Base-by-base conservation (phyloP, 2,888 invertebrate species). In the Notodonta ziczac region DNA sequence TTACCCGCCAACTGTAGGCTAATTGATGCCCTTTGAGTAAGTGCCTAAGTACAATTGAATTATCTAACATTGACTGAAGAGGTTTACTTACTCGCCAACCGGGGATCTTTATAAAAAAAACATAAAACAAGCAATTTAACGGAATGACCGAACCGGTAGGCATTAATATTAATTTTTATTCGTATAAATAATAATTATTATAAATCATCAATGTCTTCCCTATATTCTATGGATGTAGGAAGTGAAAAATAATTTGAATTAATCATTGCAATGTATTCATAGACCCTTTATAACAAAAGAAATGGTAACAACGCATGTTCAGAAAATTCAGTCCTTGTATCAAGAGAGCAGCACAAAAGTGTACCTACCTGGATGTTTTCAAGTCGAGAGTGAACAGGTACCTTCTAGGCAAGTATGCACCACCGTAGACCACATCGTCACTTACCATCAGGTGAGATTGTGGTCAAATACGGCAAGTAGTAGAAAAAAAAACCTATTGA, bases 1-100 rank as follows among this genome's bases (percentile, higher is more conserved):
- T 52, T 57, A 42, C 13, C 59, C 50, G 14, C 40, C 40, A 40
- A 13, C 39, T 12, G 3, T 5, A 14, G 8, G 9, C 7, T 40
- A 14, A 39, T 55, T 55, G 13, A 10, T 55, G 12, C 16, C 6
- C 40, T 40, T 14, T 9, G 4, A 42, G 42, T 42, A 9, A 10
- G 12, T 42, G 9, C 12, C 42, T 42, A 42, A 7, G 9, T 13
- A 40, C 12, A 35, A 66, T 63, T 66, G 63, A 73, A 60, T 46
- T 56, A 46, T 13, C 13, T 13, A 12, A 56, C 16, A 16, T 14
- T 14, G 14, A 50, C 24, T 24, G 24, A 24, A n/a, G 48, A 48
- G 48, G 48, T 50, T n/a, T 46, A 48, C 10, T 6, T 24, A 32
- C 12, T 52, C 7, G 32, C 52, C 9, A 10, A 52, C 9, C 52